Evolutionary conservation across 2,113 vertebrate species (phyloP).

Genomic region (Bolborhynchus lineola): DNA sequence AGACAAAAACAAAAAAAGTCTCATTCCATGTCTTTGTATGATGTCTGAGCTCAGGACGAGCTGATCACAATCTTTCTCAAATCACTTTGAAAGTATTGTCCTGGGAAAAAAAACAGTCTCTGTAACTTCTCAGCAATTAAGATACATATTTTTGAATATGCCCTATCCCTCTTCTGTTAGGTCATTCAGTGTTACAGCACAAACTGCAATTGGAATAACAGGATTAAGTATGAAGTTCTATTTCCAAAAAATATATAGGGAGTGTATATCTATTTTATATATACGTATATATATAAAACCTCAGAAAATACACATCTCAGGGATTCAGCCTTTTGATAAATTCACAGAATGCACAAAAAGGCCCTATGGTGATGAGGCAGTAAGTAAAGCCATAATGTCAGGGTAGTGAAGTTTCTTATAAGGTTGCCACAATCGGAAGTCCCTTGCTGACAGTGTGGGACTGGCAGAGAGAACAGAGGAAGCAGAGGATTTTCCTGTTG

Average conservation of each 20-base stretch:
- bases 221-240: not conserved
- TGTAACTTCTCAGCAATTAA: not conserved
- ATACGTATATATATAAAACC: accelerated
- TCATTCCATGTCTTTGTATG: not conserved
- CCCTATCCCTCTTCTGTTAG: not conserved
- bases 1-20: not conserved
- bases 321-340: not conserved
- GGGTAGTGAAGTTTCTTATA: not conserved
- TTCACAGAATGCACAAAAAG: not conserved
- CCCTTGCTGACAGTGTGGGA: too few relatives aligned
- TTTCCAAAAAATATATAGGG: accelerated
- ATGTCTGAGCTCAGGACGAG: not conserved
- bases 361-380: accelerated
- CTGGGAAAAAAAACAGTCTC: not conserved
- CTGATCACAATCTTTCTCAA: not conserved
- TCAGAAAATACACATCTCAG: not conserved
- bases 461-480: not conserved
- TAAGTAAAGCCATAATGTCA: not conserved
- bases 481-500: not conserved
- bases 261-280: too few relatives aligned
- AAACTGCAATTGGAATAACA: not conserved
- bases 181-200: not conserved
- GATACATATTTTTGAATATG: not conserved
- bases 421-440: not conserved
- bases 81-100: not conserved